Conservation (phyloP, 2,113 vertebrate species). For the Coregonus clupeaformis region DNA sequence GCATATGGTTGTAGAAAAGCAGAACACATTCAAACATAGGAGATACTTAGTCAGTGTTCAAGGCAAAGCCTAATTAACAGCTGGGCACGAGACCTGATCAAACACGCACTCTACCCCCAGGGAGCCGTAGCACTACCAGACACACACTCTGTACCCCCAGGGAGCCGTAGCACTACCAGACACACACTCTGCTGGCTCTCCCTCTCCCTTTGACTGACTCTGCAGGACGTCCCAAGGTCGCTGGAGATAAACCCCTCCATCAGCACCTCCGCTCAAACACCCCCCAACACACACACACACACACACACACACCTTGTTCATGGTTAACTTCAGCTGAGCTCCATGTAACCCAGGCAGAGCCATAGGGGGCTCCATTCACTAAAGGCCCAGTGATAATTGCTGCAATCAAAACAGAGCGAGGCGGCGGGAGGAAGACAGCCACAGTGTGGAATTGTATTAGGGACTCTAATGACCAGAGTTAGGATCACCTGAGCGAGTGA, state of each 20-base stretch:
- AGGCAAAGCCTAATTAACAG: too few species aligned
- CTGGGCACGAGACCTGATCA: neutral
- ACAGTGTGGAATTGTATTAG: neutral
- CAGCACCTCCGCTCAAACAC: conserved; percentile 51
- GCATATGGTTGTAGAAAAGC: too few species aligned
- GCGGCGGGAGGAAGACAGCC: conserved; percentile 7
- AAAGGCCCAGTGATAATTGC: conserved; percentile 43
- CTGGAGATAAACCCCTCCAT: conserved; percentile 48
- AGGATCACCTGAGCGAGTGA: neutral
- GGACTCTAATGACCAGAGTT: neutral
- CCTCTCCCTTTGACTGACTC: conserved; percentile 55
- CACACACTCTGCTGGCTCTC: conserved; percentile 18
- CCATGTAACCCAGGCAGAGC: conserved; percentile 8
- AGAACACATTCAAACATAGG: too few species aligned
- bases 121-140: neutral
- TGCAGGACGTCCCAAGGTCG: conserved; percentile 61
- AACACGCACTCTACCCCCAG: neutral
- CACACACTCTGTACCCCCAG: neutral
- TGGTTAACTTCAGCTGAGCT: neutral
- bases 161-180: conserved; percentile 3
- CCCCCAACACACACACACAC: conserved; percentile 14
- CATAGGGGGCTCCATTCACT: conserved; percentile 12
- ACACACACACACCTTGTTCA: conserved; percentile 10
- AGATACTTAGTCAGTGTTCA: too few species aligned
- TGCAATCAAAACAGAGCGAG: conserved; percentile 27